Evolutionary conservation across 2,888 invertebrate species (phyloP).

Genomic region (Hirtodrosophila histrioides): DNA sequence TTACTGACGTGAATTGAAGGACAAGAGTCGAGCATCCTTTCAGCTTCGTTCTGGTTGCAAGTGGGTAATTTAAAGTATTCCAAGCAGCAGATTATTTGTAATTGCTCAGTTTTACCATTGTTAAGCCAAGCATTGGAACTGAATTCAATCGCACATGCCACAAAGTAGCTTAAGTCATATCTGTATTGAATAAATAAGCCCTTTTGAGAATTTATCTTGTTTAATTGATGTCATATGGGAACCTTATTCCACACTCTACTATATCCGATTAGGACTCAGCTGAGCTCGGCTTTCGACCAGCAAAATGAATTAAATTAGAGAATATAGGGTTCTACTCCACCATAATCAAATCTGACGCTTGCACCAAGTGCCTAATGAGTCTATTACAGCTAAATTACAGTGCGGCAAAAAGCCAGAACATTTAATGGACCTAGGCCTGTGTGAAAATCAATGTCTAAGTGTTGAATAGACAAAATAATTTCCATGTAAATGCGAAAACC

Average conservation of each 20-base stretch:
- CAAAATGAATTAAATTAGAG: slow-evolving; percentile 33
- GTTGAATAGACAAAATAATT: slow-evolving; percentile 66
- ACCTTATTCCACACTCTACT: too few species aligned
- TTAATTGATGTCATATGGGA: too few species aligned
- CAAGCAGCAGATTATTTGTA: slow-evolving; percentile 51
- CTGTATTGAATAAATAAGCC: too few species aligned
- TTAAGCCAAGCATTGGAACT: slow-evolving; percentile 12
- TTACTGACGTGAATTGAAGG: slow-evolving; percentile 44
- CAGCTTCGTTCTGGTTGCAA: slow-evolving; percentile 35
- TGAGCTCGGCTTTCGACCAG: too few species aligned
- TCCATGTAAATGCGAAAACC: slow-evolving; percentile 44
- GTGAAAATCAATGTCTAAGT: slow-evolving; percentile 49
- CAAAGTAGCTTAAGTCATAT: too few species aligned
- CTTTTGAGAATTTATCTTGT: too few species aligned
- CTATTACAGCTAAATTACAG: slow-evolving; percentile 58
- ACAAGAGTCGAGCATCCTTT: slow-evolving; percentile 43
- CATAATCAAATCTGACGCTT: slow-evolving; percentile 55
- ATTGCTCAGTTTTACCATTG: slow-evolving; percentile 36
- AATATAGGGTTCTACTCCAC: slow-evolving; percentile 2
- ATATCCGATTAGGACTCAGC: background rate
- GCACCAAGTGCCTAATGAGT: slow-evolving; percentile 46
- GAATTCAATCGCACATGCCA: background rate
- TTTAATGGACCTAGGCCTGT: slow-evolving; percentile 26
- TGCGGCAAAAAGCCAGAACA: slow-evolving; percentile 36
- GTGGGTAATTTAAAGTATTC: slow-evolving; percentile 62